phyloP scores from a whole-genome alignment of 1,140 invertebrate species.

The Dendroctonus valens region DNA sequence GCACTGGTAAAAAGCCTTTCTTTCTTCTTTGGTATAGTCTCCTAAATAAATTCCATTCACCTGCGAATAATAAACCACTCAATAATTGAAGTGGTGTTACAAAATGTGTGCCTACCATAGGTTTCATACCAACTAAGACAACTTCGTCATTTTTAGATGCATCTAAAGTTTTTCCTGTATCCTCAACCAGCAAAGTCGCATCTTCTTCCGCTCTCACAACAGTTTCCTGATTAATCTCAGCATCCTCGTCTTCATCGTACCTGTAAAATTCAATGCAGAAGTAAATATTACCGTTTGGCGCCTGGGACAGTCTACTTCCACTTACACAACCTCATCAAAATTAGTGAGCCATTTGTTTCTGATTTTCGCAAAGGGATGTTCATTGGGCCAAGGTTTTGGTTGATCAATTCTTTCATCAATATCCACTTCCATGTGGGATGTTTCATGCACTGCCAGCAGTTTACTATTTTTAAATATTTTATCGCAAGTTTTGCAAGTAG shows the following conservation, averaged over 20 bases:
- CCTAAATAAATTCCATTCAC: conserved; percentile 41
- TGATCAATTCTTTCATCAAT: conserved; percentile 44
- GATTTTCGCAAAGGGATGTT: conserved; percentile 25
- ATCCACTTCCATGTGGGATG: conserved; percentile 44
- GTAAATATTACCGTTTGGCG: neutral
- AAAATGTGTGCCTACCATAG: conserved; percentile 30
- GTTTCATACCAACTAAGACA: conserved; percentile 32
- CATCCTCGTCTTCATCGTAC: conserved; percentile 3
- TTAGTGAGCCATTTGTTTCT: conserved; percentile 46
- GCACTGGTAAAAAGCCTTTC: conserved; percentile 42
- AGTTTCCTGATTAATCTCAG: conserved; percentile 3
- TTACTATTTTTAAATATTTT: conserved; percentile 40
- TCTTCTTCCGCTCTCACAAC: neutral
- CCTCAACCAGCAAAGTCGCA: conserved; percentile 17
- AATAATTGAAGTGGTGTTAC: conserved; percentile 3
- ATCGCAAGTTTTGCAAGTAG: conserved; percentile 42
- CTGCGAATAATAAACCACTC: neutral
- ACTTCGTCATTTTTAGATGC: conserved; percentile 34
- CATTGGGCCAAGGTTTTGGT: conserved; percentile 36
- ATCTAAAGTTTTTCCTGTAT: conserved; percentile 27
- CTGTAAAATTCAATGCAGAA: no score
- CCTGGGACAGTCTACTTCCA: neutral
- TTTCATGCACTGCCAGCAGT: conserved; percentile 44
- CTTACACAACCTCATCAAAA: conserved; percentile 37
- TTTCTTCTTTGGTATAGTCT: conserved; percentile 45